Percentiles rank a stretch among this genome's conserved stretches.
Evolutionary conservation across 2,888 invertebrate species (phyloP).

Genomic region (Lydus trimaculatus): DNA sequence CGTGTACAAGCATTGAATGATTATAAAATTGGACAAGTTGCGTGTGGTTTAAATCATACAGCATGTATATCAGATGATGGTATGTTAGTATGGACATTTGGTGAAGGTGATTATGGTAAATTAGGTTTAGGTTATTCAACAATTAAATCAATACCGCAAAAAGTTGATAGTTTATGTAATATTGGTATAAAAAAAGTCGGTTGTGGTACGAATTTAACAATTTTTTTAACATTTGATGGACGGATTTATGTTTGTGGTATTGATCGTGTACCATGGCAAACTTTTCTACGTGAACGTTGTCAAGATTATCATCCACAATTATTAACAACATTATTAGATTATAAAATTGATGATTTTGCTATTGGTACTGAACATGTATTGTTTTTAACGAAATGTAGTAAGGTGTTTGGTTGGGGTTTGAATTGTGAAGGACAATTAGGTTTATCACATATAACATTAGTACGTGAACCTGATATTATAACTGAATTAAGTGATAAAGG

Average conservation of each 20-base stretch:
- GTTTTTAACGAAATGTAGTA: constrained; percentile 64
- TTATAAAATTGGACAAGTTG: constrained; percentile 64
- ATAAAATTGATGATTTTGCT: constrained; percentile 66
- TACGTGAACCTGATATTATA: constrained; percentile 66
- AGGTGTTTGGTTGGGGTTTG: constrained; percentile 70
- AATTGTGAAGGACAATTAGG: constrained; percentile 71
- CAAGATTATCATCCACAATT: constrained; percentile 64
- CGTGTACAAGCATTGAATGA: constrained; percentile 63
- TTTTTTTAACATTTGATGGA: constrained; percentile 68
- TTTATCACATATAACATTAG: constrained; percentile 64
- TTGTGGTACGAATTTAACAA: constrained; percentile 70
- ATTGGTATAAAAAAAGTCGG: constrained; percentile 66
- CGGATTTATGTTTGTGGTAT: constrained; percentile 68
- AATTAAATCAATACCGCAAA: constrained; percentile 62
- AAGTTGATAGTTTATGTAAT: constrained; percentile 65
- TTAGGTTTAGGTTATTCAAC: constrained; percentile 61
- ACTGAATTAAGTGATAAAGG: constrained; percentile 62
- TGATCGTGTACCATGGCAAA: constrained; percentile 67
- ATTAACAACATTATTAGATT: constrained; percentile 61
- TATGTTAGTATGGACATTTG: constrained; percentile 68
- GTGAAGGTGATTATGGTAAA: constrained; percentile 72
- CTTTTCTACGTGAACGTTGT: constrained; percentile 60
- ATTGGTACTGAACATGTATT: constrained; percentile 70
- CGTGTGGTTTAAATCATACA: constrained; percentile 72
- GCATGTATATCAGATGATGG: constrained; percentile 68